Evolutionary conservation across 2,888 invertebrate genomes (phyloP).

Genomic region (Macrosoma leucophasiata): DNA sequence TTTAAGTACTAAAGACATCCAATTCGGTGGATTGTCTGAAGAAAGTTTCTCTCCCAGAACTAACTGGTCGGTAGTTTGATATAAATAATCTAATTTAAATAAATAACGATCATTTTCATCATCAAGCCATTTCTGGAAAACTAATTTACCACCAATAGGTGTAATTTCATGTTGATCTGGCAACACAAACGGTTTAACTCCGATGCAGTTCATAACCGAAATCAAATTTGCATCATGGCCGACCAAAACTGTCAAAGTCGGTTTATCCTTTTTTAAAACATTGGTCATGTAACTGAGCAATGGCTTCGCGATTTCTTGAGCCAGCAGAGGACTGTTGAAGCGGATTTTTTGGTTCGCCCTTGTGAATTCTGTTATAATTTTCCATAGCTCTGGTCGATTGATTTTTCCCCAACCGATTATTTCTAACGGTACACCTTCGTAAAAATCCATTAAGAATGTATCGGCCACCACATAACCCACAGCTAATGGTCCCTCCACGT

Average conservation of each 20-base stretch:
- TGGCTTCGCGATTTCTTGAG: conserved; percentile 39
- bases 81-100: conserved; percentile 50
- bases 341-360: conserved; percentile 43
- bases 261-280: conserved; percentile 25
- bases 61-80: conserved; percentile 41
- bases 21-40: conserved; percentile 36
- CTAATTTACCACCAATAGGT: conserved; percentile 55
- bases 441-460: conserved; percentile 54
- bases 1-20: conserved; percentile 35
- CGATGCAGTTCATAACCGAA: conserved; percentile 37
- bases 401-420: conserved; percentile 56
- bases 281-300: conserved; percentile 41
- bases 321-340: conserved; percentile 38
- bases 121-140: conserved; percentile 55
- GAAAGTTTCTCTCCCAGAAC: conserved; percentile 34
- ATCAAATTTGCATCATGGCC: conserved; percentile 58
- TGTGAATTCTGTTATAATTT: conserved; percentile 35
- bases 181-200: conserved; percentile 37
- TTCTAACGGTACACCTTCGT: conserved; percentile 41
- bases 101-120: conserved; percentile 29
- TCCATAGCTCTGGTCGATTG: conserved; percentile 35
- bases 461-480: conserved; percentile 44
- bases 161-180: conserved; percentile 44
- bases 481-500: conserved; percentile 41
- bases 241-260: conserved; percentile 41